These are phyloP conservation scores for Rattus rattus DNA, from an alignment of 2,113 vertebrate species.

Conservation along the genomic window DNA sequence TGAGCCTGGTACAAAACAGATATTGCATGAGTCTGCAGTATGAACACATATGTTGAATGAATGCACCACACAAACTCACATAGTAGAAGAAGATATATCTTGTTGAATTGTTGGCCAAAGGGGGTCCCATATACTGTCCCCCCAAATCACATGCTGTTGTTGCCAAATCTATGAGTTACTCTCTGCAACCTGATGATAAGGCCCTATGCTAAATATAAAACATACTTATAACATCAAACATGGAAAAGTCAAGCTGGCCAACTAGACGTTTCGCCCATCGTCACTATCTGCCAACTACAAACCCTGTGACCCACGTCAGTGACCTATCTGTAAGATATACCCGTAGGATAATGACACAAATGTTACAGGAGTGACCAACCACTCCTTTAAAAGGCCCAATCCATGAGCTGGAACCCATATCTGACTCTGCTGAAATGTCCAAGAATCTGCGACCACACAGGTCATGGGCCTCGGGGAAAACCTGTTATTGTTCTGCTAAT, in stretches of 20 bases:
- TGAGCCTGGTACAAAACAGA: neutral
- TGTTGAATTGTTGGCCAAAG: neutral
- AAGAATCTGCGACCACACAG: neutral
- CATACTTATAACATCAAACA: neutral
- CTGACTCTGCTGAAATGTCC: neutral
- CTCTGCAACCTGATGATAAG: neutral
- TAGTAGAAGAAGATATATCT: no score
- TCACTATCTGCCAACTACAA: neutral
- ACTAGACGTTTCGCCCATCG: neutral
- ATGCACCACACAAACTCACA: neutral
- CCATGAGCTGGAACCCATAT: neutral
- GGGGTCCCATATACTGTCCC: neutral
- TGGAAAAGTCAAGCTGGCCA: neutral
- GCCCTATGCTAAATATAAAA: neutral
- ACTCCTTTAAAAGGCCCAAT: neutral
- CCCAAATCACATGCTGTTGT: neutral
- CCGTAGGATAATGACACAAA: neutral
- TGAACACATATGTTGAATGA: neutral
- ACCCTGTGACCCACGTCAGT: neutral
- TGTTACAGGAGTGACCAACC: neutral
- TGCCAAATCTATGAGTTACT: neutral
- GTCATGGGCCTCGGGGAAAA: neutral
- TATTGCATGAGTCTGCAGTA: neutral
- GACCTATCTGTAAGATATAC: neutral
- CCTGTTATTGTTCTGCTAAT: no score